Evolutionary conservation across 2,888 invertebrate species (phyloP), one percentile per base, ranked within the genome.

Genomic region (Patella depressa): DNA sequence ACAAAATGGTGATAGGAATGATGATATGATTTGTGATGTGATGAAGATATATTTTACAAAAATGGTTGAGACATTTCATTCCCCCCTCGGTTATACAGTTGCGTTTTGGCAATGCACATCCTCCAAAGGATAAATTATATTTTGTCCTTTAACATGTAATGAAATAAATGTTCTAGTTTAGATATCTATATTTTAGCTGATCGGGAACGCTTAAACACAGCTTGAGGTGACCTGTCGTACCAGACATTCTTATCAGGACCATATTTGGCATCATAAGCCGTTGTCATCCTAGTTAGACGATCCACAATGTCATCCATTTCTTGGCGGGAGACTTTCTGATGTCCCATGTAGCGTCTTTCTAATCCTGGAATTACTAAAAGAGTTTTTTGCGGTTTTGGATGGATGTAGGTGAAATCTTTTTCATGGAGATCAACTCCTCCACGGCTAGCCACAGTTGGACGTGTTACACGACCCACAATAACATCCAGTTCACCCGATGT

Each of bases 191-290:
- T 24, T 65, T 65, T 65, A 19, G 65, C 65, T 12, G 65, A 65
- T 24, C 65, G 19, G 24, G 65, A 65, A 12, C 65, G 19, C 19
- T 24, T 65, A 65, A 65, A 65, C 19, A 24, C 24, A 65, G 82
- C 82, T 14, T 80, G 79, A 5, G 79, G 79, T 14, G 78, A 78
- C 15, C 29, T 65, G 71, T 88, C 88, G 45, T 81, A 79, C 87
- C 88, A 88, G 0, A 87, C 87, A 80, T 88, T 85, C 0, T 83
- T 85, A 77, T 84, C 86, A 0, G 80, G 75, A 7, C 86, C 83
- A 78, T 85, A 88, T 75, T 88, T 87, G 19, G 87, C 86, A 55
- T 85, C 83, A 77, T 86, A 87, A 5, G 87, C 86, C 29, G 86
- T 85, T 9, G 89, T 90, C 59, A 88, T 84, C 19, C 84, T 79